A percentile compares a stretch with the other conserved stretches of the same genome.
These are phyloP conservation scores for Macrosteles quadrilineatus DNA, from an alignment of 1,140 invertebrate species.

Conservation along the genomic window DNA sequence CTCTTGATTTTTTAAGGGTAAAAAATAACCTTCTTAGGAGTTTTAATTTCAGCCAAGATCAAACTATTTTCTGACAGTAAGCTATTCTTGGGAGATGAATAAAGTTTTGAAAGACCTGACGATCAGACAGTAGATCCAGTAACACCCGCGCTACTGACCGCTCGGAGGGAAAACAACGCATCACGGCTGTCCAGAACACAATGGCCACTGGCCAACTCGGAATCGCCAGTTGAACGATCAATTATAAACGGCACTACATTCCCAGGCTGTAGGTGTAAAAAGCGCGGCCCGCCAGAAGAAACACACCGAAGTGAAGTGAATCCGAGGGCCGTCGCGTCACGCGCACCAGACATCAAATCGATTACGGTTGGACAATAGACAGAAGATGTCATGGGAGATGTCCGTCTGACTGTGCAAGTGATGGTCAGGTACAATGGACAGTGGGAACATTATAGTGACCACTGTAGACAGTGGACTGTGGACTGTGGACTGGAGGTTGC, in stretches of 20 bases:
- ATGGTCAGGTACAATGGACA: constrained; percentile 25
- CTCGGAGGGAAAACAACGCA: too few species aligned
- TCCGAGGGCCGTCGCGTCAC: not conserved
- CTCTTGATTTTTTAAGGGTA: too few species aligned
- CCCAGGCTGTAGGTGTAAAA: constrained; percentile 19
- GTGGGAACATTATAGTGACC: not conserved
- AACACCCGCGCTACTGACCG: too few species aligned
- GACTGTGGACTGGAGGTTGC: not conserved
- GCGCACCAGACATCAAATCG: constrained; percentile 24
- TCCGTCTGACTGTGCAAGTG: constrained; percentile 23
- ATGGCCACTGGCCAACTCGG: too few species aligned
- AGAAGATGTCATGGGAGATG: constrained; percentile 29
- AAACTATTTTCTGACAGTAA: too few species aligned
- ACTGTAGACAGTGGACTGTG: not conserved
- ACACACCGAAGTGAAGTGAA: constrained; percentile 24
- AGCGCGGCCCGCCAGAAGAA: not conserved
- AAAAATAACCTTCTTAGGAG: too few species aligned
- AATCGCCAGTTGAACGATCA: constrained; percentile 19
- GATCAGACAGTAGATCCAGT: too few species aligned
- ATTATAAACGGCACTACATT: constrained; percentile 22
- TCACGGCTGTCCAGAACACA: too few species aligned
- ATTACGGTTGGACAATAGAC: constrained; percentile 25
- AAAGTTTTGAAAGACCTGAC: too few species aligned
- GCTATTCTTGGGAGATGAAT: too few species aligned
- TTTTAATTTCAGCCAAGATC: too few species aligned